These are phyloP conservation scores for Lutraria lutraria DNA, from an alignment of 2,888 invertebrate genomes.

Conservation along the genomic window DNA sequence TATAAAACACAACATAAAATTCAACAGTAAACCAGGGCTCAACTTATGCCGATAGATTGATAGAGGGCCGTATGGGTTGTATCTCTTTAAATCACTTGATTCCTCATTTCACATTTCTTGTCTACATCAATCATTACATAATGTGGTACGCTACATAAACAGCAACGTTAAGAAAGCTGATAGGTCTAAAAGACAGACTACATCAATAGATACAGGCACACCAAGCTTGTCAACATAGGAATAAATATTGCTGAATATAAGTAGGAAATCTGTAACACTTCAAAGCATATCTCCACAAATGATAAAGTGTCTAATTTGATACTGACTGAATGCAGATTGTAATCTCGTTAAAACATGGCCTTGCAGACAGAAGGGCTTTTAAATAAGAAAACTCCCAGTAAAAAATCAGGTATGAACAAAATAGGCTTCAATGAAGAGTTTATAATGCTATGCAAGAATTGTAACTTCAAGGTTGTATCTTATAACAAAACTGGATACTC, in stretches of 20 bases:
- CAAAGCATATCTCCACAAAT: constrained; percentile 58
- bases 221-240: constrained; percentile 52
- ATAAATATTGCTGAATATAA: constrained; percentile 64
- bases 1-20: background rate
- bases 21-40: background rate
- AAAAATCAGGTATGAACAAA: background rate
- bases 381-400: constrained; percentile 45
- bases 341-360: constrained; percentile 50
- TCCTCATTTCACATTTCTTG: constrained; percentile 15
- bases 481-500: background rate
- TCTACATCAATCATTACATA: constrained; percentile 59
- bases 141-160: constrained; percentile 49
- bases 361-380: constrained; percentile 49
- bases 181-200: constrained; percentile 55
- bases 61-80: constrained; percentile 15
- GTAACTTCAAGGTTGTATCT: background rate
- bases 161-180: constrained; percentile 44
- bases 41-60: background rate
- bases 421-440: background rate
- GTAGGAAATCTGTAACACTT: constrained; percentile 56
- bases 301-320: constrained; percentile 62
- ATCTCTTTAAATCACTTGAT: constrained; percentile 21
- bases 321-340: constrained; percentile 48
- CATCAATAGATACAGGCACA: constrained; percentile 58
- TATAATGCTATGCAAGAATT: background rate